Base-by-base conservation (phyloP, 2,888 invertebrate genomes). In the Neoitamus cyanurus region DNA sequence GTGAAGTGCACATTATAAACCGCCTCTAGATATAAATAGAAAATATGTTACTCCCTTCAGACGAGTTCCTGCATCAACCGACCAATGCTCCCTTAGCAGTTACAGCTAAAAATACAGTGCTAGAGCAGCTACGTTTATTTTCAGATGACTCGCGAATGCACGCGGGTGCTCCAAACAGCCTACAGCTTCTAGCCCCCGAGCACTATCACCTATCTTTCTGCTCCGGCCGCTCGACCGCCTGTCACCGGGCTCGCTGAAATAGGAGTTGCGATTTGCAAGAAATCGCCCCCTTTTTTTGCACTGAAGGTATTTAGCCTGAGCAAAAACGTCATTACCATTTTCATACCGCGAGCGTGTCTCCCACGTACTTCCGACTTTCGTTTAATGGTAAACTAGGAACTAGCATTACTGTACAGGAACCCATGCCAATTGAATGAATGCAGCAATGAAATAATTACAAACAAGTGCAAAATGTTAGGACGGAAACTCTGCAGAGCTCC, bases 331-430 rank as follows among this genome's bases (percentile, higher is more conserved):
- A 58, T 58, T 58, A 58, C 58, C 58, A 58, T 58, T 58, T 20
- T 20, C 58, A 58, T 34, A 20, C 58, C 58, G 25, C 58, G 25
- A 58, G 20, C 58, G 58, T 58, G 25, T 58, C 58, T 58, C 58
- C 58, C 58, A 58, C 58, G 58, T 58, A 58, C 58, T 58, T 58
- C 58, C 58, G 58, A 58, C 58, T 58, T 58, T 58, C 58, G 58
- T 58, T 15, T 58, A 58, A 25, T 15, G 25, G 58, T 20, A 58
- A 58, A 58, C 58, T 58, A 20, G 58, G 20, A 58, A 58, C 25
- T 58, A 42, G 58, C 58, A 58, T 58, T 25, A 58, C 58, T 58
- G 58, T 58, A 58, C 58, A 58, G 1, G 6, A 48, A 58, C 58
- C 58, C 58, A 58, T 58, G 58, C 58, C 58, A 58, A 58, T 58